Evolutionary conservation across 2,113 vertebrate species (phyloP).

Genomic region (Grantiella picta): DNA sequence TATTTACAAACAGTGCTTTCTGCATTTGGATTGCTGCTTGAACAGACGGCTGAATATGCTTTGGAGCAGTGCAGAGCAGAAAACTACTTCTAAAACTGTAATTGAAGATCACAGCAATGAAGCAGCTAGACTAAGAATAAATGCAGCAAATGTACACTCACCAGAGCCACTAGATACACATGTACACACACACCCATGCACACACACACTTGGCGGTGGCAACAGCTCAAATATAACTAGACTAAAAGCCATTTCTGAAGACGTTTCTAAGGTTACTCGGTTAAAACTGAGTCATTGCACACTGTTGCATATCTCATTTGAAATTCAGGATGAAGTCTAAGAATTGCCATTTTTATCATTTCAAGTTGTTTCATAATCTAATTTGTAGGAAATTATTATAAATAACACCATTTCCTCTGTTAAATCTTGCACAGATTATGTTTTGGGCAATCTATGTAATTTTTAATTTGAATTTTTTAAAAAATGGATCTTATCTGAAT

Average conservation of each 20-base stretch:
- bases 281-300: slow-evolving; percentile 36
- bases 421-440: background rate
- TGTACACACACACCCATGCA: background rate
- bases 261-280: slow-evolving; percentile 50
- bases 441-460: background rate
- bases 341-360: background rate
- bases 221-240: background rate
- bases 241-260: slow-evolving; percentile 10
- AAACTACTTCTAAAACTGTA: background rate
- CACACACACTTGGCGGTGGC: background rate
- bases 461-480: background rate
- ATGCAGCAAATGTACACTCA: background rate
- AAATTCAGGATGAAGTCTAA: slow-evolving; percentile 14
- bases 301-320: background rate
- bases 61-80: background rate
- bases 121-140: slow-evolving; percentile 25
- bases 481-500: background rate
- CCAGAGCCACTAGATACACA: background rate
- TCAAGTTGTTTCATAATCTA: background rate
- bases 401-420: background rate
- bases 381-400: background rate
- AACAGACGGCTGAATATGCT: background rate
- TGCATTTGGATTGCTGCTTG: background rate
- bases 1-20: background rate
- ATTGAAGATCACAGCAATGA: background rate